phyloP scores from a whole-genome alignment of 2,113 vertebrate species.

The Pionites leucogaster region DNA sequence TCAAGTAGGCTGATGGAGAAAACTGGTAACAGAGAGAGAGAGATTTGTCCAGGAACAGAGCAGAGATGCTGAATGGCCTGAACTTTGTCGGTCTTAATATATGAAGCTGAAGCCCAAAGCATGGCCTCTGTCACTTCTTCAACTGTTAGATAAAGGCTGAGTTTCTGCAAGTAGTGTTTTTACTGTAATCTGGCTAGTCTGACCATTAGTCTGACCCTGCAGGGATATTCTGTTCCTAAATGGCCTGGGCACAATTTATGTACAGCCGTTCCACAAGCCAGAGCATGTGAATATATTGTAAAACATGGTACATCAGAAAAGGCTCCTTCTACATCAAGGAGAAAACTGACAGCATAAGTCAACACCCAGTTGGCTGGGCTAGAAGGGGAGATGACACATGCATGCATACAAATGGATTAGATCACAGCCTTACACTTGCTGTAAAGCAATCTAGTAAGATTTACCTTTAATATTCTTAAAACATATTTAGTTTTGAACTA shows the following conservation, averaged over 20 bases:
- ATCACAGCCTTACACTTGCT: constrained; percentile 1
- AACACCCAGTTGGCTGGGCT: not conserved
- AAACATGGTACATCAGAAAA: not conserved
- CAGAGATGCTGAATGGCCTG: rapidly evolving
- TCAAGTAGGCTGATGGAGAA: not conserved
- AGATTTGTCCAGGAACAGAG: not conserved
- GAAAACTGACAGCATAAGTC: constrained; percentile 45
- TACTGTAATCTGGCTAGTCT: not conserved
- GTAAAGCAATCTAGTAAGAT: not conserved
- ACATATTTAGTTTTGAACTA: not conserved
- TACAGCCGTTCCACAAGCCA: not conserved
- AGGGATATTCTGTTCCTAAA: not conserved
- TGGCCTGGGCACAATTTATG: not conserved
- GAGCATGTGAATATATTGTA: not conserved
- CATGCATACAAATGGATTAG: not conserved
- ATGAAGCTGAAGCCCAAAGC: not conserved
- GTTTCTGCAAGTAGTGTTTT: not conserved
- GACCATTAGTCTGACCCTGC: not conserved
- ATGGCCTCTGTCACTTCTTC: not conserved
- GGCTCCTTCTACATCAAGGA: not conserved
- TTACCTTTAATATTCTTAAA: constrained; percentile 27
- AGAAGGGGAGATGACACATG: constrained; percentile 10
- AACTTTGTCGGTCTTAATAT: not conserved
- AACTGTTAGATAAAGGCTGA: not conserved
- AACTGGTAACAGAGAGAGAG: not conserved